Evolutionary conservation across 2,113 vertebrate genomes (phyloP).

Genomic region (Bagarius yarrelli): DNA sequence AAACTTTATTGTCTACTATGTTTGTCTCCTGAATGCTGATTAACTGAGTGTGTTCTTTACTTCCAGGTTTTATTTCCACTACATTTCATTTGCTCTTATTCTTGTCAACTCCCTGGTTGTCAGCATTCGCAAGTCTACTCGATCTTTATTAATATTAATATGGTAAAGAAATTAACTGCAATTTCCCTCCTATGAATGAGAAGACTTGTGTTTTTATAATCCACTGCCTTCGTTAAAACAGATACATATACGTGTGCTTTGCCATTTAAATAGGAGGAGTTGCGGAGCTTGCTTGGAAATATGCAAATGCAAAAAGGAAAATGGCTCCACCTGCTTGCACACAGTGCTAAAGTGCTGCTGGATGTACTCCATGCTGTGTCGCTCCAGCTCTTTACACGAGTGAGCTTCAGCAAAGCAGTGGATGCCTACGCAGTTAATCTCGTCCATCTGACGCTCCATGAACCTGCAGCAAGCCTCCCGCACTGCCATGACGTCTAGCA

Average conservation of each 20-base stretch:
- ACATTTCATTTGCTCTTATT: background rate
- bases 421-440: constrained; percentile 78
- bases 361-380: constrained; percentile 75
- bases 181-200: background rate
- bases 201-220: background rate
- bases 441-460: constrained; percentile 79
- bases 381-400: constrained; percentile 72
- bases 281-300: background rate
- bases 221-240: background rate
- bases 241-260: background rate
- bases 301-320: background rate
- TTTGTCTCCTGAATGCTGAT: no score
- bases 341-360: constrained; percentile 72
- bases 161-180: background rate
- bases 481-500: constrained; percentile 76
- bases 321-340: constrained; percentile 66
- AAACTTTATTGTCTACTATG: no score
- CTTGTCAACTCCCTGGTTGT: background rate
- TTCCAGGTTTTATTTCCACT: no score
- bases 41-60: no score
- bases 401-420: constrained; percentile 79
- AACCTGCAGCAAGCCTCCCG: constrained; percentile 75
- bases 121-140: no score
- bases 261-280: background rate
- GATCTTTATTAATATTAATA: no score